Percentiles rank a stretch among this genome's conserved stretches.
These are phyloP conservation scores for Potamilus streckersoni DNA, from an alignment of 1,140 invertebrate species.

Conservation along the genomic window DNA sequence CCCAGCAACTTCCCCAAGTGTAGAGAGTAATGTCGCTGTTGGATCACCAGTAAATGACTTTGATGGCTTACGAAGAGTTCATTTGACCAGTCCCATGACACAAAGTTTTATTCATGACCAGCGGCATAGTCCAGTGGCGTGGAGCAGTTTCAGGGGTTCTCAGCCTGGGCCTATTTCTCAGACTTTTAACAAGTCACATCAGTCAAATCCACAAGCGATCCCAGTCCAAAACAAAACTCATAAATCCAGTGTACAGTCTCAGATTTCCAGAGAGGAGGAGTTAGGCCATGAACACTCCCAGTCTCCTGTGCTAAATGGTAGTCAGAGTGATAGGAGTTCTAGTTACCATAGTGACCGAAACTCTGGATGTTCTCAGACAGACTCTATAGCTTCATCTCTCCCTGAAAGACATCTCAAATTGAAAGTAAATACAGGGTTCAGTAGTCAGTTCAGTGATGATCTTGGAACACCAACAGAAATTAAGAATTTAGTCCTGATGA, in stretches of 20 bases:
- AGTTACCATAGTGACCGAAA: constrained; percentile 3
- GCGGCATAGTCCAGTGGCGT: not conserved
- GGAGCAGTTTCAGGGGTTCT: no score
- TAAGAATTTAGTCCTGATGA: constrained; percentile 58
- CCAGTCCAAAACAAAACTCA: no score
- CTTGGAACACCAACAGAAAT: constrained; percentile 60
- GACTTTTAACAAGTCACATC: no score
- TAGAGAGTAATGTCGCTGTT: constrained; percentile 1
- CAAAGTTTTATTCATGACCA: not conserved
- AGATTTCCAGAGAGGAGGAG: no score
- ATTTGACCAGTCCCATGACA: not conserved
- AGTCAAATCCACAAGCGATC: no score
- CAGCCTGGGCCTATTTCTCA: no score
- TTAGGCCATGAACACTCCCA: constrained; percentile 24
- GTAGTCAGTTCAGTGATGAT: constrained; percentile 60
- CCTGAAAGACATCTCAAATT: constrained; percentile 20
- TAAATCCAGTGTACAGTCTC: no score
- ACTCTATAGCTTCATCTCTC: constrained; percentile 7
- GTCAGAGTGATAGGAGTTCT: constrained; percentile 3
- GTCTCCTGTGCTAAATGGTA: constrained; percentile 26
- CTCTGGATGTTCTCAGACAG: constrained; percentile 10
- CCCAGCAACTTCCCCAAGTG: not conserved
- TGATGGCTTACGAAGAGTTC: constrained; percentile 15
- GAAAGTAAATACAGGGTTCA: constrained; percentile 47
- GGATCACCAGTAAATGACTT: constrained; percentile 21